phyloP scores from a whole-genome alignment of 2,888 invertebrate species.

The Stenoptilia bipunctidactyla region DNA sequence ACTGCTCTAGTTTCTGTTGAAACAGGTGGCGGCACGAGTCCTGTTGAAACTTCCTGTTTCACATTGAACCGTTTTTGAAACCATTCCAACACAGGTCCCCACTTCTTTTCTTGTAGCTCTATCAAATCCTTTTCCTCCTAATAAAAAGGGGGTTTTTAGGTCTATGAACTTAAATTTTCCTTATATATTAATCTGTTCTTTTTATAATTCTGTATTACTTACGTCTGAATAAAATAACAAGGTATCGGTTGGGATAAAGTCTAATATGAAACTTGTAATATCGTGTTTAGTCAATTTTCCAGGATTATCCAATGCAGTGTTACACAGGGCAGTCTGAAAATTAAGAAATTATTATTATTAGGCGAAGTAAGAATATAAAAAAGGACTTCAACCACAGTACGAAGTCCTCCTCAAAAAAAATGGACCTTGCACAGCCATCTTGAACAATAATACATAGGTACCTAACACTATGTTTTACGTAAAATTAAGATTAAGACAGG shows the following conservation, averaged over 20 bases:
- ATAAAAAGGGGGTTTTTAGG: slow-evolving; percentile 5
- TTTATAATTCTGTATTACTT: slow-evolving; percentile 32
- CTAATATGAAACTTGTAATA: slow-evolving; percentile 82
- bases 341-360: slow-evolving; percentile 5
- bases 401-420: too few species aligned
- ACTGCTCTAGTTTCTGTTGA: slow-evolving; percentile 75
- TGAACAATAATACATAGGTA: too few species aligned
- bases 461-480: too few species aligned
- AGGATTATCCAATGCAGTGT: slow-evolving; percentile 94
- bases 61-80: slow-evolving; percentile 86
- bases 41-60: slow-evolving; percentile 77
- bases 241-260: slow-evolving; percentile 87
- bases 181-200: not conserved
- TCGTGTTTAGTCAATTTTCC: slow-evolving; percentile 81
- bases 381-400: too few species aligned
- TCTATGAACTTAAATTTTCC: not conserved
- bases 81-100: slow-evolving; percentile 93
- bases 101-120: slow-evolving; percentile 82
- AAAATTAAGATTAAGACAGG: too few species aligned
- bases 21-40: slow-evolving; percentile 78
- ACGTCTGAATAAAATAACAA: slow-evolving; percentile 82
- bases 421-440: too few species aligned
- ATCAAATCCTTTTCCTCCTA: slow-evolving; percentile 84
- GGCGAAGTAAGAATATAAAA: too few species aligned
- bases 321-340: slow-evolving; percentile 86